Conservation (phyloP, 2,888 invertebrate genomes). For the Nemurella pictetii region DNA sequence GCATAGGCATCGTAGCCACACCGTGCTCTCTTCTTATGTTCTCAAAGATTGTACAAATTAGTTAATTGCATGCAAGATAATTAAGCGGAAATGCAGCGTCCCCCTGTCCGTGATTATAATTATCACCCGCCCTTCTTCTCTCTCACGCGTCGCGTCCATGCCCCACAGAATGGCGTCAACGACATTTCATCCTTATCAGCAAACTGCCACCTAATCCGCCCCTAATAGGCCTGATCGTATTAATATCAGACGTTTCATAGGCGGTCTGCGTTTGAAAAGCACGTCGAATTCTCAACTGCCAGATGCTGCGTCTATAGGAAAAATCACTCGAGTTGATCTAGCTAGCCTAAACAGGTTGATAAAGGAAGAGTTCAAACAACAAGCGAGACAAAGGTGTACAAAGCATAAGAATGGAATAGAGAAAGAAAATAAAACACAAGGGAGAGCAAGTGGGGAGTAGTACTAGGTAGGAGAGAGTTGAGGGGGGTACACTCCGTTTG, state of each 20-base stretch:
- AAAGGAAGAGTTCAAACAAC: background rate
- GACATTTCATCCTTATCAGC: background rate
- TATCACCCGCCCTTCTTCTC: too few relatives aligned
- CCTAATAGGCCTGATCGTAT: too few relatives aligned
- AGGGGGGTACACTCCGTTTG: background rate
- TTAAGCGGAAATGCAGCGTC: too few relatives aligned
- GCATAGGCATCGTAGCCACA: background rate
- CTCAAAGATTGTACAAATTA: background rate
- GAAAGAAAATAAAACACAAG: background rate
- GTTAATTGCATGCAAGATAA: too few relatives aligned
- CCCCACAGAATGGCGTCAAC: too few relatives aligned
- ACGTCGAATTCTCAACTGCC: background rate
- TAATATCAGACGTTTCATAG: too few relatives aligned
- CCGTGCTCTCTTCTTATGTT: background rate
- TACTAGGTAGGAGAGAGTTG: background rate
- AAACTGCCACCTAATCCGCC: background rate
- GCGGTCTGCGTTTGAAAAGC: background rate
- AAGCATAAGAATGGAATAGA: slow-evolving; percentile 5
- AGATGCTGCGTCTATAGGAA: background rate
- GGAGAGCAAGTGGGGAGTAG: background rate
- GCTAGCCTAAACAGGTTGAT: background rate
- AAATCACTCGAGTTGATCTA: background rate
- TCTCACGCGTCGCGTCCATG: too few relatives aligned
- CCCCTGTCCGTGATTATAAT: too few relatives aligned
- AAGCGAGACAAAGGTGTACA: slow-evolving; percentile 14